Conservation (phyloP, 2,113 vertebrate genomes). For the Plecotus auritus region DNA sequence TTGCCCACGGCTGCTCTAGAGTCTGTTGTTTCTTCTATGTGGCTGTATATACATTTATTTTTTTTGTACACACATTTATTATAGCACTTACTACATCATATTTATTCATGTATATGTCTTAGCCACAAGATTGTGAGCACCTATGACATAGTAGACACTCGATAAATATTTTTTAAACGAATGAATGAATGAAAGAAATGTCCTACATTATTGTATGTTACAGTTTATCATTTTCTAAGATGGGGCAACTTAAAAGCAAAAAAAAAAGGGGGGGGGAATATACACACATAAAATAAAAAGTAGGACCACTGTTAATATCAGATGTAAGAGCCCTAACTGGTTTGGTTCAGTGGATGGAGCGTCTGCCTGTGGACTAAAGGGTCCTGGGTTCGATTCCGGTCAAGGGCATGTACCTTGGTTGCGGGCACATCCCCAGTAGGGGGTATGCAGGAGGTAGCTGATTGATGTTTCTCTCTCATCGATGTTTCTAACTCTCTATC, state of each 20-base stretch:
- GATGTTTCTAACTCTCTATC: no score
- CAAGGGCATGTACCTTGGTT: no score
- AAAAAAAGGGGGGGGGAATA: not conserved
- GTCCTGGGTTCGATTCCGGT: no score
- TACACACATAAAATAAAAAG: not conserved
- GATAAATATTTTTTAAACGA: not conserved
- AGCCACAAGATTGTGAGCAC: not conserved
- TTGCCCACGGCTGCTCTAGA: no score
- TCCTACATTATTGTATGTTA: not conserved
- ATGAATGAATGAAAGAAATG: constrained; percentile 11
- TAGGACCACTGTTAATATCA: not conserved
- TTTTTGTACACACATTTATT: not conserved
- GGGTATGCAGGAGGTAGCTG: no score
- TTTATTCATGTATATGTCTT: not conserved
- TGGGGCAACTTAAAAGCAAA: not conserved
- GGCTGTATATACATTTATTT: not conserved
- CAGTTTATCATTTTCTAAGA: not conserved
- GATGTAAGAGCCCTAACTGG: not conserved
- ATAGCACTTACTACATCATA: not conserved
- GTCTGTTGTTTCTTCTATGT: not conserved
- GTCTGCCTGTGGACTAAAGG: no score
- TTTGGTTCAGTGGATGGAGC: no score
- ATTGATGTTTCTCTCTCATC: no score
- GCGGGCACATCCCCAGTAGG: no score
- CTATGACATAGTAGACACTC: not conserved